Evolutionary conservation across 2,797 vertebrate genomes (phyloP).

Genomic region (Anableps anableps): DNA sequence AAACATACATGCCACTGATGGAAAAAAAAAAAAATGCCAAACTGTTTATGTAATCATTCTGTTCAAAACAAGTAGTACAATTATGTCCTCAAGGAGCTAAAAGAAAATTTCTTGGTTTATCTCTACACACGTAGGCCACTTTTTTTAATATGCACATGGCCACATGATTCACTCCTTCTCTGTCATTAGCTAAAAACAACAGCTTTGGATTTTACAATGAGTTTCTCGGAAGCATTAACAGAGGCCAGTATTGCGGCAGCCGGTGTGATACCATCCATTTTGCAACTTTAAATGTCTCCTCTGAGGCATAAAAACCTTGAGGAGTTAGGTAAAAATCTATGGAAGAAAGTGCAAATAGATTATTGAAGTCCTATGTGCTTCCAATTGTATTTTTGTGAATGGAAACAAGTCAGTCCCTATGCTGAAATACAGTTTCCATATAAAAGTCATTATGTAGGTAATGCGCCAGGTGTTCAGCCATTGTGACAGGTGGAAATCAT

Average conservation of each 20-base stretch:
- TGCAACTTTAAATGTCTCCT: slow-evolving; percentile 28
- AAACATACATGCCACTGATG: too few species aligned
- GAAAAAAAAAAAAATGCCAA: too few species aligned
- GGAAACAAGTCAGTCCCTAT: slow-evolving; percentile 29
- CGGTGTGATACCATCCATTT: slow-evolving; percentile 38
- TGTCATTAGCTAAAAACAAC: slow-evolving; percentile 49
- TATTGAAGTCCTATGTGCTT: slow-evolving; percentile 33
- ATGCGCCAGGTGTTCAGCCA: slow-evolving; percentile 50
- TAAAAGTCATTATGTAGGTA: slow-evolving; percentile 44
- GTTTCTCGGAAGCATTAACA: slow-evolving; percentile 43
- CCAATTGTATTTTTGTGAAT: slow-evolving; percentile 52
- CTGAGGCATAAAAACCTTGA: slow-evolving; percentile 27
- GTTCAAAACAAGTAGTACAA: too few species aligned
- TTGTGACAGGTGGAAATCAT: slow-evolving; percentile 58
- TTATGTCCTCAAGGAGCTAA: too few species aligned
- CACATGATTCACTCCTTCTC: slow-evolving; percentile 51
- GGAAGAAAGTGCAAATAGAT: slow-evolving; percentile 32
- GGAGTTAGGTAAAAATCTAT: slow-evolving; percentile 30
- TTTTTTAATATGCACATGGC: slow-evolving; percentile 57
- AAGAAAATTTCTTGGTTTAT: neutral
- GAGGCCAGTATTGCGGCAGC: slow-evolving; percentile 21
- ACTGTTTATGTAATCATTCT: too few species aligned
- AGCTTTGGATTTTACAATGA: slow-evolving; percentile 54
- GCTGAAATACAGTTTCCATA: slow-evolving; percentile 51
- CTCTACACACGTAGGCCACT: slow-evolving; percentile 18